Base-by-base conservation (phyloP, 1,140 invertebrate genomes). In the Diorhabda carinulata region DNA sequence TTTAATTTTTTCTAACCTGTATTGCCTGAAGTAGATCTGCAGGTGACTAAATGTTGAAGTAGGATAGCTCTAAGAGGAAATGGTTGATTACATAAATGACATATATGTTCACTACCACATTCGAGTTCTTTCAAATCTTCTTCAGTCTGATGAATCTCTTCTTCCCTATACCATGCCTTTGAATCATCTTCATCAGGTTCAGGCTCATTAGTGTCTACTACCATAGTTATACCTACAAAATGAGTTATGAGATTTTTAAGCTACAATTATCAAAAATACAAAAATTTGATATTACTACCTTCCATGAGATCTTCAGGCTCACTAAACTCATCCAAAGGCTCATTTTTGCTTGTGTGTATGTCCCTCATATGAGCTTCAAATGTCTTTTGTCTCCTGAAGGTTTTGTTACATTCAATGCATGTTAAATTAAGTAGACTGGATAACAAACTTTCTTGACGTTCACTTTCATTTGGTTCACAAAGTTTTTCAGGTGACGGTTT, bases 291-390 rank as follows among this genome's bases (percentile, higher is more conserved):
- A 25, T 44, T 43, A 64, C 63, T 64, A 70, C 91, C 92, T 77
- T 91, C 92, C 86, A 93, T 91, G 77, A 93, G 84, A 80, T 93
- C 92, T 80, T 93, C 92, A 0, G 91, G 87, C 74, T 93, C 91
- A 68, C 90, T 92, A 77, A 93, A 92, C 78, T 92, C 91, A 79
- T 72, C 81, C 72, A 74, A 79, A 4, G 68, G 69, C 61, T 70
- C 78, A 68, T 75, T 78, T 81, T 86, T 78, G 70, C 77, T 81
- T 70, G 76, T 80, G 78, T 88, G 87, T 0, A 82, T 80, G 44
- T 87, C 83, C 68, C 84, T 83, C 68, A 88, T 83, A 74, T 91
- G 89, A 3, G 83, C 81, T 57, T 89, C 88, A 70, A 85, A 86
- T n/a, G 87, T 84, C 72, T 88, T 89, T 75, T 89, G 86, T 66